A percentile compares a stretch with the other conserved stretches of the same genome.
Conservation (phyloP, 2,888 invertebrate genomes). For the Perithous albicinctus region DNA sequence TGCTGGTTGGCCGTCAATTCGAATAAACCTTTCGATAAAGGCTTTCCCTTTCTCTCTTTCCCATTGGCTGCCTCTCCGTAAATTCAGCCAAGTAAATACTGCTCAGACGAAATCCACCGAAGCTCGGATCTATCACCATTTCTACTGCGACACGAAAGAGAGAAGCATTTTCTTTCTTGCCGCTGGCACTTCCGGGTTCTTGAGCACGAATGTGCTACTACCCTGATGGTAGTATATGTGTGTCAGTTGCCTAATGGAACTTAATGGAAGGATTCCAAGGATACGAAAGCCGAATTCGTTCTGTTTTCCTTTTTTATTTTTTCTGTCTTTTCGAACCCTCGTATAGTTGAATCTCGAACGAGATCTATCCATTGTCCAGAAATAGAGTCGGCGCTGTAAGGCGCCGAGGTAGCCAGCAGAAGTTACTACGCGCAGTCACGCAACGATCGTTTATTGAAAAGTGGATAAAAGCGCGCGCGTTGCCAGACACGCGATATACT, state of each 20-base stretch:
- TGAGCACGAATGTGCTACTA: slow-evolving; percentile 15
- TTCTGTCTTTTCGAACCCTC: not conserved
- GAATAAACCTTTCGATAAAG: slow-evolving; percentile 33
- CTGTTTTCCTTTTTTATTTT: slow-evolving; percentile 1
- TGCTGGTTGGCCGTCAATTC: not conserved
- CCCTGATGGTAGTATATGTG: too few species aligned
- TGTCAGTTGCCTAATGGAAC: slow-evolving; percentile 40
- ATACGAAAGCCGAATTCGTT: not conserved
- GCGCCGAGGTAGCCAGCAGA: not conserved
- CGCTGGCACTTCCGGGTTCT: slow-evolving; percentile 39
- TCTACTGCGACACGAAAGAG: not conserved
- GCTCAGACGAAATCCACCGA: slow-evolving; percentile 33
- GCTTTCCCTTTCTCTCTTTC: not conserved
- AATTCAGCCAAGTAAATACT: slow-evolving; percentile 2
- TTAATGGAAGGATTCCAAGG: slow-evolving; percentile 54
- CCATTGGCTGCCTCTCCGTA: slow-evolving; percentile 2
- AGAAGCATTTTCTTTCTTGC: not conserved
- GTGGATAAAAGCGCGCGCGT: slow-evolving; percentile 39
- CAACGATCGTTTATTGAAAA: slow-evolving; percentile 53
- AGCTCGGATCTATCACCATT: slow-evolving; percentile 47
- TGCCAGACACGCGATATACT: slow-evolving; percentile 40
- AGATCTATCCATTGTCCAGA: not conserved
- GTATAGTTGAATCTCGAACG: slow-evolving; percentile 25
- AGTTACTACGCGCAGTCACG: slow-evolving; percentile 39
- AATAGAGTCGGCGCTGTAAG: not conserved